These are phyloP conservation scores for Mirounga angustirostris DNA, from an alignment of 2,113 vertebrate genomes.

Conservation along the genomic window DNA sequence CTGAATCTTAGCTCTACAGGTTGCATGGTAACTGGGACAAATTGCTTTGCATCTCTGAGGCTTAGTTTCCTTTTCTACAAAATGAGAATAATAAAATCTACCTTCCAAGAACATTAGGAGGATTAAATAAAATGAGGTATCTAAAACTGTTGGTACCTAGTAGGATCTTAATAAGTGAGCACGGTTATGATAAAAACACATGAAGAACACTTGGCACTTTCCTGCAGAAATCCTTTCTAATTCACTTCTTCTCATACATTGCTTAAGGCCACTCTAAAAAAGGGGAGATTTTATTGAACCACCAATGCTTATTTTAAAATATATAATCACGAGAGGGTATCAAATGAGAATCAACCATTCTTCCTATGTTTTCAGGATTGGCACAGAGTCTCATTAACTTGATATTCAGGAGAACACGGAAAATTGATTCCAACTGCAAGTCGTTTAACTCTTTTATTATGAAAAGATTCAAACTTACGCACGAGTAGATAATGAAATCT, in stretches of 20 bases:
- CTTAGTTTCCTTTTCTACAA: conserved; percentile 73
- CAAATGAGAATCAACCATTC: conserved; percentile 66
- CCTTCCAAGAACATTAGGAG: conserved; percentile 53
- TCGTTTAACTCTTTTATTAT: conserved; percentile 53
- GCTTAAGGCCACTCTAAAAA: conserved; percentile 76
- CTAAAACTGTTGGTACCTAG: conserved; percentile 75
- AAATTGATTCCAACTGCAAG: conserved; percentile 61
- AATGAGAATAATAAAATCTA: conserved; percentile 77
- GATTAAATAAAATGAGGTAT: conserved; percentile 79
- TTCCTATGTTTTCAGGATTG: conserved; percentile 63
- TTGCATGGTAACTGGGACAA: conserved; percentile 65
- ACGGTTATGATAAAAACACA: conserved; percentile 68
- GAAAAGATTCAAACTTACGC: conserved; percentile 20
- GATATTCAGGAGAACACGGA: conserved; percentile 61
- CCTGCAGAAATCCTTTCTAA: conserved; percentile 60
- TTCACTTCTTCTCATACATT: conserved; percentile 55
- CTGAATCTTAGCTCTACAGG: conserved; percentile 12
- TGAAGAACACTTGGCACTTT: conserved; percentile 64
- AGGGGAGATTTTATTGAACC: conserved; percentile 71
- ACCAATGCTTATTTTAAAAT: conserved; percentile 74
- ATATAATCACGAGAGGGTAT: conserved; percentile 60
- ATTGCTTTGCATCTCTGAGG: conserved; percentile 69
- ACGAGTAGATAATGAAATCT: background rate
- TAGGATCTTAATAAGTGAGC: conserved; percentile 76
- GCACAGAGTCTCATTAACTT: conserved; percentile 57